Percentiles rank a stretch among this genome's conserved stretches.
These are phyloP conservation scores for Rhorus exstirpatorius DNA, from an alignment of 2,888 invertebrate genomes.

Conservation along the genomic window DNA sequence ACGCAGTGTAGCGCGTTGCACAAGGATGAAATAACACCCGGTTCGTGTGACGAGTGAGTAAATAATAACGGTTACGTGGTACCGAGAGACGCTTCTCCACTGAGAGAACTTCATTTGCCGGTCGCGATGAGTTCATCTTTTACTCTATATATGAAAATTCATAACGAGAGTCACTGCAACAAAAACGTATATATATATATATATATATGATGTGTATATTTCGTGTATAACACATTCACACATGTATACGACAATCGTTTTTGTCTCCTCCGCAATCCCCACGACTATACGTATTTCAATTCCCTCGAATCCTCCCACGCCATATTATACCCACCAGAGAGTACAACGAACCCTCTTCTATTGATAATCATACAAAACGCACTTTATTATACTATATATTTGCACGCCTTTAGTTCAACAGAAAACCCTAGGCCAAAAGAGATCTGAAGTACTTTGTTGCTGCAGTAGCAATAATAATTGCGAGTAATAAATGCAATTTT, in stretches of 20 bases:
- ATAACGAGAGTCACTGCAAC: constrained; percentile 37
- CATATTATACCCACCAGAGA: neutral
- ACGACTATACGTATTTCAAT: constrained; percentile 41
- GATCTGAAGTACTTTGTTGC: neutral
- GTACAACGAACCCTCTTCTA: constrained; percentile 43
- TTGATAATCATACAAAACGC: constrained; percentile 48
- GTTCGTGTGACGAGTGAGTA: constrained; percentile 81
- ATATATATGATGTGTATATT: constrained; percentile 4
- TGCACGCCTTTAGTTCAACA: neutral
- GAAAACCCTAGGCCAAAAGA: neutral
- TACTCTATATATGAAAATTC: constrained; percentile 26
- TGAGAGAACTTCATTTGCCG: constrained; percentile 35
- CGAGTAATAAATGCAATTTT: too few species aligned
- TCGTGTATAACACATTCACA: constrained; percentile 29
- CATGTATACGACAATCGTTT: constrained; percentile 36
- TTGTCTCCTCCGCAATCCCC: constrained; percentile 31
- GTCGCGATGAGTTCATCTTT: constrained; percentile 15
- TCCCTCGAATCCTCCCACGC: constrained; percentile 49
- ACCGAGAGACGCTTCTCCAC: constrained; percentile 72
- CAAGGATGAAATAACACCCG: constrained; percentile 83
- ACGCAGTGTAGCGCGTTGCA: constrained; percentile 76
- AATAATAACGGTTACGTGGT: constrained; percentile 85
- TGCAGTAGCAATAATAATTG: neutral
- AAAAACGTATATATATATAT: neutral
- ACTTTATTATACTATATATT: constrained; percentile 36